Evolutionary conservation across 2,888 invertebrate genomes (phyloP), one percentile per base, ranked within the genome.

Genomic region (Spilarctia lutea): DNA sequence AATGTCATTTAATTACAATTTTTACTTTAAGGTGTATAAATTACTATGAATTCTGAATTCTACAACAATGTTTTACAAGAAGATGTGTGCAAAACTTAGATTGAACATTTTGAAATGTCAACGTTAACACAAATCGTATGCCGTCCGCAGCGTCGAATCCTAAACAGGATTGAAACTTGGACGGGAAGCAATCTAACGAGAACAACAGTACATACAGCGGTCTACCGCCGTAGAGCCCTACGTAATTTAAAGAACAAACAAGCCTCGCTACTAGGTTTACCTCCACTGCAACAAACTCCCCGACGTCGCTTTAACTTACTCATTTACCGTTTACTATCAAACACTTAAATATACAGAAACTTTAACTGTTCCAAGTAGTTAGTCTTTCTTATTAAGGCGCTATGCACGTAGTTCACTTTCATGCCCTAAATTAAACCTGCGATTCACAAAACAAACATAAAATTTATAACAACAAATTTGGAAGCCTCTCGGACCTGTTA

Each of bases 201-300:
- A 87, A 88, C 89, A 90, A 89, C 89, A 83, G 86, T 85, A 89
- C 84, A 86, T 86, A 88, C 83, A 87, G 85, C 85, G 89, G 88
- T 88, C 84, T 87, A 85, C 88, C 86, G 80, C 81, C 83, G 85
- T 80, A 81, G 81, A 89, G 87, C 88, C 91, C 90, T 91, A 82
- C 87, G 90, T 92, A 91, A 93, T 92, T 92, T 92, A 89, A 93
- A 92, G 92, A 92, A 91, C 92, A 92, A 93, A 93, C 91, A 93
- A 89, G 83, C 88, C 84, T 79, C 87, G 83, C 84, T 85, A 87
- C 88, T 86, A 81, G 84, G 85, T 88, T 89, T 88, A 86, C 88
- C 83, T 88, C 83, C 79, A 85, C 87, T 91, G 91, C 91, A 91
- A 91, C 91, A 90, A 92, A 91, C 91, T 91, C 86, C 72, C 82